Base-by-base conservation (phyloP, 2,888 invertebrate species). In the Epinotia demarniana region DNA sequence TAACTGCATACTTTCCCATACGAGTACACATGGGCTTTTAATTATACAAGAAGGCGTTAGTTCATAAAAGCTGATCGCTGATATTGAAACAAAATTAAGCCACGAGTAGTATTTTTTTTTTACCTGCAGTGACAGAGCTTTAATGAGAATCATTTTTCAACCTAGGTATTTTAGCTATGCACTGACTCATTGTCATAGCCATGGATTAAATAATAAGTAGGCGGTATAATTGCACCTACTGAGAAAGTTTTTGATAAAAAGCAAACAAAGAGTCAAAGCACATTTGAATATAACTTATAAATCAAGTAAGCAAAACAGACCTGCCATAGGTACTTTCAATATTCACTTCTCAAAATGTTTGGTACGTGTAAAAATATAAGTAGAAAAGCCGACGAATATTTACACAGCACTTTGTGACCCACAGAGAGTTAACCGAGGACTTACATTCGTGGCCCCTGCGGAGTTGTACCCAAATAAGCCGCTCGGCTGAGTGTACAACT, bases 401-500 rank as follows among this genome's bases (percentile, higher is more conserved):
- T 74, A 63, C 69, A 49, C 19, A 73, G 73, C 55, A 69, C 69
- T 69, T 74, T 74, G 69, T 63, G 49, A 33, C 69, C 69, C 69
- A 23, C 43, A 55, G 69, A 23, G 69, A 69, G 62, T 58, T 49
- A 67, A 55, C 67, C 19, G 43, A 8, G 62, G 57, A 19, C 39
- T 68, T 57, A 61, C 58, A 60, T 39, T 46, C 43, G n/a, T 16
- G 46, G 68, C 23, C 62, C 62, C 73, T 4, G 43, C 46, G 57
- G 73, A 57, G 57, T n/a, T 46, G 27, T 43, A 27, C 16, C 57
- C 46, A 69, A 74, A 73, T 73, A 73, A 69, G 57, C 33, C n/a
- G 46, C 62, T 46, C 18, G 55, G 55, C 3, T 49, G 27, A 18
- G 61, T 23, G 43, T 62, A 57, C 13, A 16, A 3, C 62, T 27